Conservation (phyloP, 2,113 vertebrate species). For the Anas platyrhynchos region DNA sequence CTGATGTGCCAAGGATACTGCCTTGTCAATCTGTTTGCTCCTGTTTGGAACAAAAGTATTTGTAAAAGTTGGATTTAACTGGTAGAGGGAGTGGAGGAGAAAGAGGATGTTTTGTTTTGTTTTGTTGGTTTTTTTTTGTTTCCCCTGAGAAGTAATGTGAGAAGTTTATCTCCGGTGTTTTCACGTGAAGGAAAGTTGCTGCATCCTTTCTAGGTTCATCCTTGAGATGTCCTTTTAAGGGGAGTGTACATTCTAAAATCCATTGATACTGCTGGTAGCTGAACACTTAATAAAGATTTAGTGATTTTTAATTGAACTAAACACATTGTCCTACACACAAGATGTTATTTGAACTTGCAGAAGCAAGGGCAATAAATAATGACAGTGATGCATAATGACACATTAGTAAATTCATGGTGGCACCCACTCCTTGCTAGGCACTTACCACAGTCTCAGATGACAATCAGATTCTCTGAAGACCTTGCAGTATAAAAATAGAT, state of each 20-base stretch:
- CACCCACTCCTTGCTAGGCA: neutral
- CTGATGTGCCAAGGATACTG: neutral
- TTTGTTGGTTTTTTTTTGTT: neutral
- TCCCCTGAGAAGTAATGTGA: neutral
- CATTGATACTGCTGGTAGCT: neutral
- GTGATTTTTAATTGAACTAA: conserved; percentile 26
- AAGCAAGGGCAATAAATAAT: neutral
- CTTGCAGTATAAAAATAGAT: neutral
- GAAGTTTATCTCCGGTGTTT: neutral
- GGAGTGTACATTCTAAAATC: neutral
- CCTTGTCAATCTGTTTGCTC: neutral
- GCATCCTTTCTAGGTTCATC: neutral
- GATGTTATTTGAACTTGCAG: conserved; percentile 11
- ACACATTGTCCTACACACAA: neutral
- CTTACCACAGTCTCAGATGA: neutral
- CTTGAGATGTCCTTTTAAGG: neutral
- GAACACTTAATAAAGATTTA: conserved; percentile 5
- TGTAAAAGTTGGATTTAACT: neutral
- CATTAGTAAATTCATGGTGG: neutral
- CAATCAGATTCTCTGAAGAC: neutral
- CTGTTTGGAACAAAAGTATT: neutral
- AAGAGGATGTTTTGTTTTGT: neutral
- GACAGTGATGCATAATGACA: neutral
- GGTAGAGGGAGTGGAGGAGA: neutral
- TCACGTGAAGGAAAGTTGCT: neutral